phyloP scores from a whole-genome alignment of 64 coral and sea anemone genomes.

The Orbicella faveolata region DNA sequence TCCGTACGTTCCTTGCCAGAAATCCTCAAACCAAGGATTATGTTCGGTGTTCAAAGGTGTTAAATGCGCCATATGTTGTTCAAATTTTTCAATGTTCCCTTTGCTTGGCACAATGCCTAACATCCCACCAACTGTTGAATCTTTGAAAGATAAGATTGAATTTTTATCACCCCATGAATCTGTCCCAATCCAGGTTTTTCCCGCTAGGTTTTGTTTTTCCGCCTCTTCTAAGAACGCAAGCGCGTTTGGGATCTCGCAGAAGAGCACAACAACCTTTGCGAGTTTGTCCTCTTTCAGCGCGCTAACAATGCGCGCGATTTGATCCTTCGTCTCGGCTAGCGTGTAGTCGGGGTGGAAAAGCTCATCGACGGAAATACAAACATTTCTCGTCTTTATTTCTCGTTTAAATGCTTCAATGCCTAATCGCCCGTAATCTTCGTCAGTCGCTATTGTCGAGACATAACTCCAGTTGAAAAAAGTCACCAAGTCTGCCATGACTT shows the following conservation, averaged over 20 bases:
- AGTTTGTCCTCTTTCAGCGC: constrained; percentile 67
- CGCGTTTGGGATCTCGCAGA: constrained; percentile 80
- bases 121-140: constrained; percentile 82
- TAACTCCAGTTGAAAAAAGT: constrained; percentile 82
- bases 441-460: constrained; percentile 83
- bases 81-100: constrained; percentile 75
- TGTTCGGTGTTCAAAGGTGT: constrained; percentile 66
- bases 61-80: constrained; percentile 61
- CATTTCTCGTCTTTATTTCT: constrained; percentile 67
- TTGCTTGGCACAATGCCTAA: constrained; percentile 83
- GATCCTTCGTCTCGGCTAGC: constrained; percentile 53
- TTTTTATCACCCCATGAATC: constrained; percentile 94
- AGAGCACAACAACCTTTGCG: constrained; percentile 79
- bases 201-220: constrained; percentile 45
- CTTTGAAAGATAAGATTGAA: constrained; percentile 57
- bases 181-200: constrained; percentile 91
- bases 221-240: constrained; percentile 80
- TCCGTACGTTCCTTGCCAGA: constrained; percentile 79
- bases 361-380: constrained; percentile 93
- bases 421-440: constrained; percentile 90
- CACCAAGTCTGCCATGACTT: constrained; percentile 91
- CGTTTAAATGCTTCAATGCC: constrained; percentile 89
- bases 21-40: constrained; percentile 93
- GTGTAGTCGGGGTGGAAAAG: constrained; percentile 80
- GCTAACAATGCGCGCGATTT: constrained; percentile 54